Evolutionary conservation across 2,113 vertebrate genomes (phyloP), one percentile per base, ranked within the genome.

Genomic region (Heterotis niloticus): DNA sequence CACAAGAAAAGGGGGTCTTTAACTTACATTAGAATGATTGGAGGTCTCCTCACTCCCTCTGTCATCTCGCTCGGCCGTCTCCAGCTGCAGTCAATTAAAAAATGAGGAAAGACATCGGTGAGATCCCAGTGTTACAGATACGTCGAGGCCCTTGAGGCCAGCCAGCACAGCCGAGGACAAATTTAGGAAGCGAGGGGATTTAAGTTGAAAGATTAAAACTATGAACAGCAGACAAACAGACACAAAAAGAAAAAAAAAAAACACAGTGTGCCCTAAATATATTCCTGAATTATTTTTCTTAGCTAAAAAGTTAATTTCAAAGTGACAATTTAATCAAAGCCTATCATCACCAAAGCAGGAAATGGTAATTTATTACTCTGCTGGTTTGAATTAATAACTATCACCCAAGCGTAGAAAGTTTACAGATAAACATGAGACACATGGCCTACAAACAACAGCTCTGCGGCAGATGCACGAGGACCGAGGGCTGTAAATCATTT

Each of bases 21-120:
- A 77, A 93, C 92, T 94, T 90, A 94, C 90, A 29, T 80, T 92
- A 67, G 90, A 82, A 82, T 92, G 90, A 85, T 91, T 88, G 79
- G 92, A 83, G 78, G 64, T 79, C 52, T 90, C 85, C 70, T 95
- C 87, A 72, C 86, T 85, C 81, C 88, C 88, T 88, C 88, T 86
- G 84, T 94, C 91, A 65, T 94, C 91, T 82, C 87, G 84, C 62
- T 89, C 87, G 12, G 82, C 79, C 76, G 83, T 88, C 86, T 93
- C 92, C 82, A 91, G 88, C 92, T 94, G 84, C 24, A 79, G 60
- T 78, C 29, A 81, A 86, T 84, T 71, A 87, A 83, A 88, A 85
- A 87, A 44, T 7, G 34, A 44, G 34, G 7, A 44, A 44, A 44
- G 34, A 44, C 34, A 7, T 44, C 34, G 7, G 34, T 44, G 34